phyloP scores from a whole-genome alignment of 2,888 invertebrate species.

The Germaria angustata region DNA sequence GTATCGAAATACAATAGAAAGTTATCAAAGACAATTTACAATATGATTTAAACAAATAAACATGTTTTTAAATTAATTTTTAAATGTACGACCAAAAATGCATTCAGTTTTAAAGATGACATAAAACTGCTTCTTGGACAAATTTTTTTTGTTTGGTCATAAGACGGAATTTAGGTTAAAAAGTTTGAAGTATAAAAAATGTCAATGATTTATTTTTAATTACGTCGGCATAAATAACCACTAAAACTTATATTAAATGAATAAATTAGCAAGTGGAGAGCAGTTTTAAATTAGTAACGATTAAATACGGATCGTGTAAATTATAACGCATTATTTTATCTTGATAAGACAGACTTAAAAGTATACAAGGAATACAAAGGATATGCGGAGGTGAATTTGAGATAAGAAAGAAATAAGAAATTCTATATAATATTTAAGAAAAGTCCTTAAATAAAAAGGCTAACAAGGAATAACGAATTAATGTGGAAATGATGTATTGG shows the following conservation, averaged over 20 bases:
- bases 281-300: slow-evolving; percentile 50
- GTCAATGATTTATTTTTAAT: slow-evolving; percentile 10
- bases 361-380: background rate
- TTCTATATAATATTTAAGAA: background rate
- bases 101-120: background rate
- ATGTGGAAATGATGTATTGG: slow-evolving; percentile 57
- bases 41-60: background rate
- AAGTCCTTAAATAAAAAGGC: background rate
- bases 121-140: slow-evolving; percentile 39
- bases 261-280: slow-evolving; percentile 21
- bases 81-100: background rate
- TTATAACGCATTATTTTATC: background rate
- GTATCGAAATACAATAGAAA: slow-evolving; percentile 17
- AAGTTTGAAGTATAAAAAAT: slow-evolving; percentile 5
- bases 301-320: slow-evolving; percentile 9
- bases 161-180: slow-evolving; percentile 50
- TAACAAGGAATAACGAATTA: background rate
- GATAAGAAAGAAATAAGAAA: slow-evolving; percentile 12
- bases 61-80: no score
- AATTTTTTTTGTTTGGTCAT: slow-evolving; percentile 19
- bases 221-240: slow-evolving; percentile 39
- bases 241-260: slow-evolving; percentile 52
- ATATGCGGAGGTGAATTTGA: slow-evolving; percentile 12
- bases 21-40: background rate
- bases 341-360: background rate